Percentiles rank a stretch among this genome's conserved stretches.
phyloP scores from a whole-genome alignment of 2,888 invertebrate species.

The Apeira syringaria region DNA sequence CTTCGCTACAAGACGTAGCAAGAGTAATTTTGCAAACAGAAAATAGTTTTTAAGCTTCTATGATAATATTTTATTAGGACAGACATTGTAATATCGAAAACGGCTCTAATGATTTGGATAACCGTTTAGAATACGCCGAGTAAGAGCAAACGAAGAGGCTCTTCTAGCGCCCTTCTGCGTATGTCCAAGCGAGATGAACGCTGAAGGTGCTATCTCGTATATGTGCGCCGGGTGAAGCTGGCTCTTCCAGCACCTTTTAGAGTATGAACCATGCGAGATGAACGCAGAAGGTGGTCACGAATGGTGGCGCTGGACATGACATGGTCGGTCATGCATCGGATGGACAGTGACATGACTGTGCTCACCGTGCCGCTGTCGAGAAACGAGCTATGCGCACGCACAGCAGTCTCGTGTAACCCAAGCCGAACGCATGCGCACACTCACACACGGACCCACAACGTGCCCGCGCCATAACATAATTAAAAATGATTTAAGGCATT shows the following conservation, averaged over 20 bases:
- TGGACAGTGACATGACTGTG: conserved; percentile 44
- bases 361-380: conserved; percentile 28
- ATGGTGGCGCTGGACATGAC: conserved; percentile 34
- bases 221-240: too few species aligned
- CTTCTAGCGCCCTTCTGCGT: too few species aligned
- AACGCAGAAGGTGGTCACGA: conserved; percentile 28
- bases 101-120: too few species aligned
- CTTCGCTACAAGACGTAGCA: too few species aligned
- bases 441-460: conserved; percentile 55
- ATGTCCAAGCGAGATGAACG: too few species aligned
- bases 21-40: too few species aligned
- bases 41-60: too few species aligned
- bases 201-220: too few species aligned
- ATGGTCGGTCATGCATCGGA: conserved; percentile 45
- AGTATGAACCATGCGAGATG: conserved; percentile 18
- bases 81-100: too few species aligned
- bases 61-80: too few species aligned
- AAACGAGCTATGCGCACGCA: conserved; percentile 34
- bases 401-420: conserved; percentile 39
- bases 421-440: conserved; percentile 35
- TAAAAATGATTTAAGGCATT: conserved; percentile 84
- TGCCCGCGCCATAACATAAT: conserved; percentile 81
- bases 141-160: too few species aligned
- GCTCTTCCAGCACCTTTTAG: background rate
- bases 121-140: too few species aligned